Evolutionary conservation across 2,113 vertebrate genomes (phyloP).

Genomic region (Chloropsis hardwickii): DNA sequence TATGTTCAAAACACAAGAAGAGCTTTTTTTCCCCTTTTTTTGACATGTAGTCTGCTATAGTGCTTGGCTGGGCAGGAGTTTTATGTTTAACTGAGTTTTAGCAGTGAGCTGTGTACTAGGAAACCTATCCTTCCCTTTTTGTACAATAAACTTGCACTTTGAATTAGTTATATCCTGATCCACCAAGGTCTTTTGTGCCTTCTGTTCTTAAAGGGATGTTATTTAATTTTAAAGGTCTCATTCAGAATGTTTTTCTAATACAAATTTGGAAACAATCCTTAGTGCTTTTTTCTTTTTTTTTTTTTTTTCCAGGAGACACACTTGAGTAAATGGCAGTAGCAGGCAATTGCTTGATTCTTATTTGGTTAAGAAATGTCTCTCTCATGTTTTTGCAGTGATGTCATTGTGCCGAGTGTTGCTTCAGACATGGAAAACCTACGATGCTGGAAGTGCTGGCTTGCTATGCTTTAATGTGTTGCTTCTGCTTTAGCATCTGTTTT

Average conservation of each 20-base stretch:
- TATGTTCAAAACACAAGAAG: not conserved
- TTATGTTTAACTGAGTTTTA: not conserved
- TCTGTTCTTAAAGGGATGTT: not conserved
- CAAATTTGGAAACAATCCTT: not conserved
- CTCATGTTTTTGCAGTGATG: constrained; percentile 49
- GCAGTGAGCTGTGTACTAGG: not conserved
- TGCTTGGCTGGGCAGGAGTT: not conserved
- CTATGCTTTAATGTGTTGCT: not conserved
- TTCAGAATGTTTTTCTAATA: not conserved
- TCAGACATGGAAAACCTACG: constrained; percentile 31
- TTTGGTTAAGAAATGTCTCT: constrained; percentile 39
- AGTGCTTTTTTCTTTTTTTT: not conserved
- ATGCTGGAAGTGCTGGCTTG: constrained; percentile 34
- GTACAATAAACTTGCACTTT: not conserved
- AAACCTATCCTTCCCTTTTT: not conserved
- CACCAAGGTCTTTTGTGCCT: not conserved
- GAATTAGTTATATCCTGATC: not conserved
- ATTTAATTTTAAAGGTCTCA: not conserved
- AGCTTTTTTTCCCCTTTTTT: not conserved
- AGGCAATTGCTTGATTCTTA: constrained; percentile 18
- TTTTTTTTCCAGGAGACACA: not conserved
- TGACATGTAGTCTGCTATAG: not conserved
- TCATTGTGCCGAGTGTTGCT: constrained; percentile 16
- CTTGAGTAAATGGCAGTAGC: not conserved
- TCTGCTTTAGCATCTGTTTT: constrained; percentile 37